These are phyloP conservation scores for Campaea margaritaria DNA, from an alignment of 2,888 invertebrate genomes.

Conservation along the genomic window DNA sequence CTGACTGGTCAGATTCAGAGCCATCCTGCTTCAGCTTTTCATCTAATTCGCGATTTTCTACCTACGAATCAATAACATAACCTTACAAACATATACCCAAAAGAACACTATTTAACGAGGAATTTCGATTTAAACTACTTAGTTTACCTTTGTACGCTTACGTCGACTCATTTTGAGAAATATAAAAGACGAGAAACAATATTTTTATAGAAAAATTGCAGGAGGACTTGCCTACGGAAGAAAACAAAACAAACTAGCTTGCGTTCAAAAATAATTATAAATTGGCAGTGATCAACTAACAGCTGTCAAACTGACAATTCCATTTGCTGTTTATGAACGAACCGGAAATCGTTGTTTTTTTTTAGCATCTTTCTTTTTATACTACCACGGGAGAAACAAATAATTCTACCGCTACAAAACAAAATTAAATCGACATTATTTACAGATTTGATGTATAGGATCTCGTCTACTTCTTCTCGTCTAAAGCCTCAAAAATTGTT, in stretches of 20 bases:
- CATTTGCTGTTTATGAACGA: too few relatives aligned
- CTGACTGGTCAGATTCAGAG: conserved; percentile 86
- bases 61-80: conserved; percentile 84
- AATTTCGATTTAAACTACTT: not conserved
- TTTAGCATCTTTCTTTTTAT: too few relatives aligned
- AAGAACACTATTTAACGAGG: conserved; percentile 39
- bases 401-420: too few relatives aligned
- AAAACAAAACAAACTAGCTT: conserved; percentile 42
- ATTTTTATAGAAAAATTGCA: not conserved
- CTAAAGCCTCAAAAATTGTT: too few relatives aligned
- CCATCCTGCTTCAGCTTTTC: conserved; percentile 88
- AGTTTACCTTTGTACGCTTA: conserved; percentile 82
- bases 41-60: conserved; percentile 86
- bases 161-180: conserved; percentile 83
- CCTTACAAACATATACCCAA: conserved; percentile 62
- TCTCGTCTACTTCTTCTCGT: too few relatives aligned
- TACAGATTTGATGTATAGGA: too few relatives aligned
- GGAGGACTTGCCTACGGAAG: not conserved
- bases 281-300: too few relatives aligned
- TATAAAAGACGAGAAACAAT: not conserved
- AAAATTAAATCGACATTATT: too few relatives aligned
- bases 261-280: not conserved
- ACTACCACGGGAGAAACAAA: too few relatives aligned
- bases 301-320: too few relatives aligned
- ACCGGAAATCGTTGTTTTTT: too few relatives aligned